phyloP scores from a whole-genome alignment of 2,797 vertebrate genomes.

The Epinephelus malabaricus region DNA sequence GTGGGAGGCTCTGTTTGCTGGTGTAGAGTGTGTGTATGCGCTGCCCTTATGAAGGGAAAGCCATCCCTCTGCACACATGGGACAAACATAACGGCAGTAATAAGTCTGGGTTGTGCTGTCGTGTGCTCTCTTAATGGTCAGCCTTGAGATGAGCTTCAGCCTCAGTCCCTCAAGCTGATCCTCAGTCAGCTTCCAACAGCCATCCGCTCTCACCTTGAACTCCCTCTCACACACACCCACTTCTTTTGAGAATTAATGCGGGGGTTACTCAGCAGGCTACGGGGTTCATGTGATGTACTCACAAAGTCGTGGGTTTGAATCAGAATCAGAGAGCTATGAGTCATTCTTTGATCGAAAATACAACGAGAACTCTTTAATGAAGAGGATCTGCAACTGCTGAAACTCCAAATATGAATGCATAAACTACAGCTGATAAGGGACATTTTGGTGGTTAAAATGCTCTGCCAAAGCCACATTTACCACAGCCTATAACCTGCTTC shows the following conservation, averaged over 20 bases:
- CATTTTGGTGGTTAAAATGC: neutral
- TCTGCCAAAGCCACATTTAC: neutral
- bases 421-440: constrained; percentile 10
- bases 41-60: constrained; percentile 54
- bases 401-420: neutral
- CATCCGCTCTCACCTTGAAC: constrained; percentile 70
- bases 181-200: constrained; percentile 59
- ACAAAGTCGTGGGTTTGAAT: constrained; percentile 44
- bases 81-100: constrained; percentile 69
- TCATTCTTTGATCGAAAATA: constrained; percentile 14
- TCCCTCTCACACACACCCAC: constrained; percentile 54
- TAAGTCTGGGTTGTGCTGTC: constrained; percentile 68
- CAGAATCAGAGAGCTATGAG: constrained; percentile 47
- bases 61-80: constrained; percentile 54
- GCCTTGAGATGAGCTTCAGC: constrained; percentile 70
- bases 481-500: neutral
- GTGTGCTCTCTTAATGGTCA: constrained; percentile 65
- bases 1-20: constrained; percentile 34
- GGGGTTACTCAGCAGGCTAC: constrained; percentile 44
- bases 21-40: constrained; percentile 15
- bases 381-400: neutral
- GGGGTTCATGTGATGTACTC: constrained; percentile 16
- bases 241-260: constrained; percentile 47
- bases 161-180: constrained; percentile 55
- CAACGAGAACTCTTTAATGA: constrained; percentile 7